These are phyloP conservation scores for Copsychus sechellarum DNA, from an alignment of 2,113 vertebrate genomes.

Conservation along the genomic window DNA sequence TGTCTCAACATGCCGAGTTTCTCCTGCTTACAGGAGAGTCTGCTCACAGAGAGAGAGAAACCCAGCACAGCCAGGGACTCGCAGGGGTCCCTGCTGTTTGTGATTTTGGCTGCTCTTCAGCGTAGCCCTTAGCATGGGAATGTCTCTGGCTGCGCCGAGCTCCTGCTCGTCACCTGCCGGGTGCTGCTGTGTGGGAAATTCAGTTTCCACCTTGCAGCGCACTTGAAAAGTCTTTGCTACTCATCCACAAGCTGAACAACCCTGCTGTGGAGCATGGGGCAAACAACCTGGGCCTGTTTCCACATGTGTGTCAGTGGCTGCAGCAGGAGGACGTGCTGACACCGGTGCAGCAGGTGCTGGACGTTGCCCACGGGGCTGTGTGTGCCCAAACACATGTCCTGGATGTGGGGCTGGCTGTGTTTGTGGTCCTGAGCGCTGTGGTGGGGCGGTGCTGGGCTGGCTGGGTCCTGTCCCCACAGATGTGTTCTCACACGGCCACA, in stretches of 20 bases:
- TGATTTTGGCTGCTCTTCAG: background rate
- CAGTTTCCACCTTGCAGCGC: background rate
- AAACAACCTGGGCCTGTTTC: background rate
- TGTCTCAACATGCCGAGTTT: background rate
- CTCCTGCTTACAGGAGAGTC: slow-evolving; percentile 4
- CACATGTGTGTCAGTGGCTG: background rate
- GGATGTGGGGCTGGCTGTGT: background rate
- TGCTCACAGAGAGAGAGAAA: background rate
- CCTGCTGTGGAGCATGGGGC: background rate
- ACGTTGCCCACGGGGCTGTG: background rate
- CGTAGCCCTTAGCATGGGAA: background rate
- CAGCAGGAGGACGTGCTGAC: background rate
- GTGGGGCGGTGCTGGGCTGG: background rate
- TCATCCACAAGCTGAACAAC: background rate
- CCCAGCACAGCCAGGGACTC: background rate
- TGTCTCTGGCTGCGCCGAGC: background rate
- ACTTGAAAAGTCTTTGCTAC: background rate
- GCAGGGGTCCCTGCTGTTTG: background rate
- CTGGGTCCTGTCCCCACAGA: background rate
- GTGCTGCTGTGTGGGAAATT: accelerated
- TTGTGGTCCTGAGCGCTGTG: background rate
- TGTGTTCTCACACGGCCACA: background rate
- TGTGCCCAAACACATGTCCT: background rate
- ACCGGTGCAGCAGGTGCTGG: background rate
- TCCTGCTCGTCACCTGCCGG: background rate